These are phyloP conservation scores for Elgaria multicarinata DNA, from an alignment of 2,113 vertebrate genomes.

Conservation along the genomic window DNA sequence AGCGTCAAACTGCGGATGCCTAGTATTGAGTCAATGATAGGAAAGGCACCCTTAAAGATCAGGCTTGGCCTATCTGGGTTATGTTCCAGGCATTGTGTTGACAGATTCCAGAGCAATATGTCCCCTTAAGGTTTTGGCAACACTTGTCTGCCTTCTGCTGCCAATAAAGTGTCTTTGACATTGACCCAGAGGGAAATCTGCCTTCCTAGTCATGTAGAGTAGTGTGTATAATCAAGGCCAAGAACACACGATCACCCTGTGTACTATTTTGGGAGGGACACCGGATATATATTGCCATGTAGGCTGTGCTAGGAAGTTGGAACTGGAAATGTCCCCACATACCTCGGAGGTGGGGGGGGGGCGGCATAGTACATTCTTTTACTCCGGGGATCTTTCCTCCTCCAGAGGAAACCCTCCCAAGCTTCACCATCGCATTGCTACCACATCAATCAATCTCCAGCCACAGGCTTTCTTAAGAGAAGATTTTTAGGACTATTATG, in stretches of 20 bases:
- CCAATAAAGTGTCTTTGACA: slow-evolving; percentile 3
- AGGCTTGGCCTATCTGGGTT: not conserved
- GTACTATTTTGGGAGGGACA: not conserved
- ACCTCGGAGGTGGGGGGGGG: not conserved
- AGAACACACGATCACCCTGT: not conserved
- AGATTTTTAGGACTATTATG: not conserved
- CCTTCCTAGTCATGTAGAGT: slow-evolving; percentile 5
- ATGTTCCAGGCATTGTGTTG: not conserved
- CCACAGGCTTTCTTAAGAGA: not conserved
- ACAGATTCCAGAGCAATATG: slow-evolving; percentile 12
- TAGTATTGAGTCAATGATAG: not conserved
- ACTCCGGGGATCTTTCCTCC: too few species aligned
- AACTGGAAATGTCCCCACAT: not conserved
- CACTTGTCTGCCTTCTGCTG: not conserved
- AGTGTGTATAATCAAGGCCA: not conserved
- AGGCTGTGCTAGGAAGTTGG: not conserved
- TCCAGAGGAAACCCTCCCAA: not conserved
- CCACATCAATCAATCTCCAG: not conserved
- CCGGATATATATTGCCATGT: not conserved
- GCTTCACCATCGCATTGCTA: not conserved
- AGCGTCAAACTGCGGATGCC: not conserved
- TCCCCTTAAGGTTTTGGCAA: not conserved
- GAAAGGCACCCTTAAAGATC: not conserved
- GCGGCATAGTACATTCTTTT: not conserved
- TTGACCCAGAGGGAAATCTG: slow-evolving; percentile 13